A percentile compares a stretch with the other conserved stretches of the same genome.
Conservation (phyloP, 2,888 invertebrate species). For the Agonum fuliginosum region DNA sequence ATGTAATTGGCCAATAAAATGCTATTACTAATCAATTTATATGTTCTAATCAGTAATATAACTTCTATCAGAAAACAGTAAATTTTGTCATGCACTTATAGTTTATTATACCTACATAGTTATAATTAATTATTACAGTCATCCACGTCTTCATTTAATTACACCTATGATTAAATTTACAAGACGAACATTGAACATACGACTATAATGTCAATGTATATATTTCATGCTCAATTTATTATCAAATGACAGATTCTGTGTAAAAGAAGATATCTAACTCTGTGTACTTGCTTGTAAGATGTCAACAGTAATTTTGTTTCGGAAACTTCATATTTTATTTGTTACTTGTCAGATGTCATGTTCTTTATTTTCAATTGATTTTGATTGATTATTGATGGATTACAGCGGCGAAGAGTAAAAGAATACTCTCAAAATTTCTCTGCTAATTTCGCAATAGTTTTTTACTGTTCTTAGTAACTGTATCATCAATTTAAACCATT, state of each 20-base stretch:
- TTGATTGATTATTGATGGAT: slow-evolving; percentile 34
- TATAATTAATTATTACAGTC: neutral
- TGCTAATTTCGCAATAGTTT: neutral
- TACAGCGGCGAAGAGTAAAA: neutral
- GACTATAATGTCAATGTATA: neutral
- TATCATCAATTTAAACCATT: no score
- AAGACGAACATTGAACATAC: neutral
- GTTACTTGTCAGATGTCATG: slow-evolving; percentile 29
- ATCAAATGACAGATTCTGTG: slow-evolving; percentile 6
- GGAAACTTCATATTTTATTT: neutral
- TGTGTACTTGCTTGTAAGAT: slow-evolving; percentile 5
- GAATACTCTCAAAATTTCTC: neutral
- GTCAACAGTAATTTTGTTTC: slow-evolving; percentile 36
- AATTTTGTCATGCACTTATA: no score
- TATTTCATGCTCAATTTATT: neutral
- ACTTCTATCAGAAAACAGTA: no score
- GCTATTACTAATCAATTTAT: no score
- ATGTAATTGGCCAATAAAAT: no score
- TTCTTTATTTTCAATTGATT: slow-evolving; percentile 1
- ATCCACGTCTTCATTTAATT: neutral
- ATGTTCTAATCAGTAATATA: no score
- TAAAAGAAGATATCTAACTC: slow-evolving; percentile 9
- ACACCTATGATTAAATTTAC: neutral
- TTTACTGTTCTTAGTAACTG: neutral
- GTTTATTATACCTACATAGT: no score